Percentiles rank a stretch among this genome's conserved stretches.
These are phyloP conservation scores for Erannis defoliaria DNA, from an alignment of 2,888 invertebrate genomes.

Conservation along the genomic window DNA sequence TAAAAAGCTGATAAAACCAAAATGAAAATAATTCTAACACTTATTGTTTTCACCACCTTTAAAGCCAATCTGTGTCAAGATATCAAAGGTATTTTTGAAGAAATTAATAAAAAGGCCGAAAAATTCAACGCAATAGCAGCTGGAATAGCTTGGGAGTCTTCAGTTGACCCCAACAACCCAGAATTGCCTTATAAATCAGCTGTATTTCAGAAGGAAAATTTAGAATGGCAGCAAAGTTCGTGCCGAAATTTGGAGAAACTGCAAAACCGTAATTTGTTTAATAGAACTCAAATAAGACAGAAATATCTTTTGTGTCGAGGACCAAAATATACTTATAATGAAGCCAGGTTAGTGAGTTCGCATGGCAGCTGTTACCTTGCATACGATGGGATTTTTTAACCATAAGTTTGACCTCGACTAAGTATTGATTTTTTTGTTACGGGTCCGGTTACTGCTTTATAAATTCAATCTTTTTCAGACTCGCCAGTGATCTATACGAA, in stretches of 20 bases:
- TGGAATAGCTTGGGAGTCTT: slow-evolving; percentile 73
- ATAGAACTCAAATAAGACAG: slow-evolving; percentile 79
- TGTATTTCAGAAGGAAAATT: slow-evolving; percentile 59
- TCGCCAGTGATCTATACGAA: slow-evolving; percentile 77
- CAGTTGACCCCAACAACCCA: slow-evolving; percentile 61
- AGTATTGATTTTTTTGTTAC: no score
- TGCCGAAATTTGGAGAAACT: slow-evolving; percentile 62
- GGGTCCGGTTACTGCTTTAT: no score
- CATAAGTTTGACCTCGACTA: no score
- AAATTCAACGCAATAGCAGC: slow-evolving; percentile 69
- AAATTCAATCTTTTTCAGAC: slow-evolving; percentile 61
- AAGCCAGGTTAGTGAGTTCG: slow-evolving; percentile 80
- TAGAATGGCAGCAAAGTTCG: slow-evolving; percentile 65
- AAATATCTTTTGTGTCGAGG: slow-evolving; percentile 88
- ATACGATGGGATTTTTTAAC: no score
- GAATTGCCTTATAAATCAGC: slow-evolving; percentile 56
- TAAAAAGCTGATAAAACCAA: slow-evolving; percentile 8
- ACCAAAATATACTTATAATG: slow-evolving; percentile 83
- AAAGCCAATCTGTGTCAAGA: slow-evolving; percentile 49
- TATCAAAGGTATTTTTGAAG: slow-evolving; percentile 59
- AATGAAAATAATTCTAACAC: slow-evolving; percentile 33
- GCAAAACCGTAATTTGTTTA: slow-evolving; percentile 56
- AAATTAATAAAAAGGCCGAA: slow-evolving; percentile 63
- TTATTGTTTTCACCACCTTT: slow-evolving; percentile 31
- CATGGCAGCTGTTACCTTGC: no score